A percentile compares a stretch with the other conserved stretches of the same genome.
Conservation (phyloP, 2,113 vertebrate species). For the Eurystomus gularis region DNA sequence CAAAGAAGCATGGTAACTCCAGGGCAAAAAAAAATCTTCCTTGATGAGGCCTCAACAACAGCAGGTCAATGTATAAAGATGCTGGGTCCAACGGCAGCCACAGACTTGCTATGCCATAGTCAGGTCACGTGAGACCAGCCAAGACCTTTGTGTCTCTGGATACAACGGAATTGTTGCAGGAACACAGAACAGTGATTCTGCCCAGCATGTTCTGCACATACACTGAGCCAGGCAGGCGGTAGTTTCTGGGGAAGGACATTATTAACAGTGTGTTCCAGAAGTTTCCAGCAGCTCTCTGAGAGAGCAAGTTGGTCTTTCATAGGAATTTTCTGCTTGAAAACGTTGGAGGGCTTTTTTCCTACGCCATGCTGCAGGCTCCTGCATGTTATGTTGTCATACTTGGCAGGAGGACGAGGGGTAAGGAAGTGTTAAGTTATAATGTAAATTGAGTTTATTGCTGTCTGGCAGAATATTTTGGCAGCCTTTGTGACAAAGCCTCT, state of each 20-base stretch:
- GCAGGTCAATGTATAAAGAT: background rate
- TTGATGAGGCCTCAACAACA: background rate
- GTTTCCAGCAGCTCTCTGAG: background rate
- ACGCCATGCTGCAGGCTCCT: background rate
- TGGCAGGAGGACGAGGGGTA: slow-evolving; percentile 60
- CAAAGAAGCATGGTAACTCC: background rate
- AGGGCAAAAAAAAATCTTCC: background rate
- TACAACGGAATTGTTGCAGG: background rate
- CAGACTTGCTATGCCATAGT: background rate
- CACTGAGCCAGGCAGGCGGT: background rate
- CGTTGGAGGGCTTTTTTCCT: background rate
- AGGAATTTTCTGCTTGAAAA: slow-evolving; percentile 37
- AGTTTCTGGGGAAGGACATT: background rate
- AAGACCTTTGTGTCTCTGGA: background rate
- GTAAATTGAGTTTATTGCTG: slow-evolving; percentile 73
- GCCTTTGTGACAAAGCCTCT: slow-evolving; percentile 59
- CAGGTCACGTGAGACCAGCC: background rate
- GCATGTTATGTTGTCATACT: slow-evolving; percentile 60
- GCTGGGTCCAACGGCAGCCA: background rate
- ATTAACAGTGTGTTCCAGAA: background rate
- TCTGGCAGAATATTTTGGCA: slow-evolving; percentile 72
- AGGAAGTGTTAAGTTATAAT: slow-evolving; percentile 71
- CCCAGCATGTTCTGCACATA: background rate
- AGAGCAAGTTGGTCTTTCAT: background rate
- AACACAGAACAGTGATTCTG: background rate